Percentiles rank a stretch among this genome's conserved stretches.
Evolutionary conservation across 2,888 invertebrate species (phyloP).

Genomic region (Morpho helenor): DNA sequence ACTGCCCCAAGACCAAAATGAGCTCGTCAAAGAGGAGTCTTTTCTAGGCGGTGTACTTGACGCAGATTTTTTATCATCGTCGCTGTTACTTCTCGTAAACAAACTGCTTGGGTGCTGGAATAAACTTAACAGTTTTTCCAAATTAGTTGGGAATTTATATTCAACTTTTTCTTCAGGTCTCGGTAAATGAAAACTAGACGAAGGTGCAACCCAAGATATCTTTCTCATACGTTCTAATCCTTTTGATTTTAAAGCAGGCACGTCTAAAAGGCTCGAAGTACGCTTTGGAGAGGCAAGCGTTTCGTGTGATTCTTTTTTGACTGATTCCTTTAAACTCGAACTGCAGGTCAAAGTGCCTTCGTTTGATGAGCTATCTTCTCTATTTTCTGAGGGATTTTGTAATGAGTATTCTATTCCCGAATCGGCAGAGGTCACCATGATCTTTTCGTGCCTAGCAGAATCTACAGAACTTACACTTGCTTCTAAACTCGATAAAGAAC

Average conservation of each 20-base stretch:
- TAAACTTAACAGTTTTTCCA: conserved; percentile 82
- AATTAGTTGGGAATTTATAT: conserved; percentile 73
- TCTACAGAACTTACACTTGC: conserved; percentile 74
- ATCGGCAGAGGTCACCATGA: conserved; percentile 70
- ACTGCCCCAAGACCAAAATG: conserved; percentile 74
- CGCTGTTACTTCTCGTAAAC: conserved; percentile 70
- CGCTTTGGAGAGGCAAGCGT: conserved; percentile 60
- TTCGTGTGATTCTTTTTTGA: conserved; percentile 50
- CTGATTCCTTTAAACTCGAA: conserved; percentile 60
- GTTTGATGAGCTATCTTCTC: conserved; percentile 67
- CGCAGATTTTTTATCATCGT: conserved; percentile 63
- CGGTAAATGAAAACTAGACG: conserved; percentile 61
- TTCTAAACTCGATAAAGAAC: conserved; percentile 69
- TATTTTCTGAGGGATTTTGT: conserved; percentile 57
- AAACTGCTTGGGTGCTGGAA: conserved; percentile 82
- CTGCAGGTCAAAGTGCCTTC: conserved; percentile 73
- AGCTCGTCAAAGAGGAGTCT: conserved; percentile 63
- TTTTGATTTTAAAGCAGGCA: conserved; percentile 65
- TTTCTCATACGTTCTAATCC: conserved; percentile 73
- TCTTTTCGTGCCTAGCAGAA: conserved; percentile 58
- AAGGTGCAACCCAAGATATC: conserved; percentile 80
- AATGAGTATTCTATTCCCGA: conserved; percentile 72
- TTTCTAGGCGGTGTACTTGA: conserved; percentile 67
- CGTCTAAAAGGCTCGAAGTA: conserved; percentile 63
- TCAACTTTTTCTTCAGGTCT: conserved; percentile 58